These are phyloP conservation scores for Hydropsyche tenuis DNA, from an alignment of 1,140 invertebrate genomes.

Conservation along the genomic window DNA sequence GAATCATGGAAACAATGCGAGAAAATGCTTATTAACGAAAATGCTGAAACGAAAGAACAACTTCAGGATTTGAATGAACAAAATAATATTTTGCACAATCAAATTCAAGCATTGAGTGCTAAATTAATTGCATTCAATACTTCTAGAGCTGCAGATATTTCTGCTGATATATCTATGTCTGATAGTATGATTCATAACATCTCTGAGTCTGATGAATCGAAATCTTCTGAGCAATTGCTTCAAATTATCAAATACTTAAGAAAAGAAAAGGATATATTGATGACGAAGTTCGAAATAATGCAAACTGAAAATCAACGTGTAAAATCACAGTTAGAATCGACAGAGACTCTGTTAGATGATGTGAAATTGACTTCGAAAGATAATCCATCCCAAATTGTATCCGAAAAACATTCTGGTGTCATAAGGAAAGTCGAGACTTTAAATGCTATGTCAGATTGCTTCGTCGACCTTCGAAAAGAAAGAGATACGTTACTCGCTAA, in stretches of 20 bases:
- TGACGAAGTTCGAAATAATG: slow-evolving; percentile 83
- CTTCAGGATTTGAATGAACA: slow-evolving; percentile 76
- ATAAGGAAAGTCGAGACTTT: slow-evolving; percentile 88
- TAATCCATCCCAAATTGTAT: slow-evolving; percentile 70
- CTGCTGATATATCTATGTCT: slow-evolving; percentile 59
- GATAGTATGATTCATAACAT: slow-evolving; percentile 70
- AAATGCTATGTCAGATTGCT: slow-evolving; percentile 92
- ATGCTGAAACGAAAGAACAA: slow-evolving; percentile 70
- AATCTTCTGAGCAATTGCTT: slow-evolving; percentile 80
- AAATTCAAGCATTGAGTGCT: slow-evolving; percentile 82
- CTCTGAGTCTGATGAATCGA: slow-evolving; percentile 70
- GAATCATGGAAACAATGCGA: slow-evolving; percentile 71
- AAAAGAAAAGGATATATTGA: slow-evolving; percentile 87
- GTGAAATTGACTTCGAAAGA: slow-evolving; percentile 74
- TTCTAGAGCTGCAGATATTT: slow-evolving; percentile 62
- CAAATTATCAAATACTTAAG: slow-evolving; percentile 88
- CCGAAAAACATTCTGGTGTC: slow-evolving; percentile 85
- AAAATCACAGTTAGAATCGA: slow-evolving; percentile 73
- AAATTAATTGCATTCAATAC: slow-evolving; percentile 73
- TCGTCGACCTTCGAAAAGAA: slow-evolving; percentile 86
- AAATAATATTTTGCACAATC: slow-evolving; percentile 80
- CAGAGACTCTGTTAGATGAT: slow-evolving; percentile 81
- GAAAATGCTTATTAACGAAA: slow-evolving; percentile 69
- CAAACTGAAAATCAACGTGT: slow-evolving; percentile 81
- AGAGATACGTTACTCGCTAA: slow-evolving; percentile 74